Base-by-base conservation (phyloP, 2,888 invertebrate species). In the Cheilosia vernalis region DNA sequence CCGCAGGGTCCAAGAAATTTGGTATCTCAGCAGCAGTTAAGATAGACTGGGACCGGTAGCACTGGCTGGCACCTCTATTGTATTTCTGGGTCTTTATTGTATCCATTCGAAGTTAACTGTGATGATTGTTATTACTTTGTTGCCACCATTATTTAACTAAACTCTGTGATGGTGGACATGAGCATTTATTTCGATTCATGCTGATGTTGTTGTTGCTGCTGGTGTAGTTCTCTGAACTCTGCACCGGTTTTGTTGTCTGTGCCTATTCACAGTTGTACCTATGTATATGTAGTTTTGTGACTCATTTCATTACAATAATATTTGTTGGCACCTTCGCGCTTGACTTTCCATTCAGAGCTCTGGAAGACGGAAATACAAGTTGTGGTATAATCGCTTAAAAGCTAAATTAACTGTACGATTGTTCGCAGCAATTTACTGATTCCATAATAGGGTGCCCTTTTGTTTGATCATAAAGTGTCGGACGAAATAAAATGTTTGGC, bases 401-500 rank as follows among this genome's bases (percentile, higher is more conserved):
- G 24, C 60, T 73, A 47, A 79, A 53, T 80, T 80, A 79, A 60
- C 73, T 61, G 69, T 78, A 69, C 67, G 51, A 66, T 63, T 49
- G 63, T 72, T 64, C 49, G 58, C 19, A 56, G 61, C 64, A 70
- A 78, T 78, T 78, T 69, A 24, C 30, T 49, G 30, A 53, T 37
- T 77, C 60, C 60, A 61, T 55, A 55, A 37, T 56, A 58, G 49
- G 55, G 53, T 30, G 40, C 49, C 61, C 56, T 72, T 67, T 73
- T 60, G 79, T 80, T 80, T 66, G 67, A 21, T 21, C 42, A 51
- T 0, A 30, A 9, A 27, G 27, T 67, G 44, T 30, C 15, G 24
- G 44, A 37, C 19, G 33, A 44, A 60, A 53, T 42, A 40, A 30
- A 37, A 40, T 56, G 30, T 53, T 44, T 58, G 21, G 21, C 47